Evolutionary conservation across 1,140 invertebrate species (phyloP).

Genomic region (Euura lappo): DNA sequence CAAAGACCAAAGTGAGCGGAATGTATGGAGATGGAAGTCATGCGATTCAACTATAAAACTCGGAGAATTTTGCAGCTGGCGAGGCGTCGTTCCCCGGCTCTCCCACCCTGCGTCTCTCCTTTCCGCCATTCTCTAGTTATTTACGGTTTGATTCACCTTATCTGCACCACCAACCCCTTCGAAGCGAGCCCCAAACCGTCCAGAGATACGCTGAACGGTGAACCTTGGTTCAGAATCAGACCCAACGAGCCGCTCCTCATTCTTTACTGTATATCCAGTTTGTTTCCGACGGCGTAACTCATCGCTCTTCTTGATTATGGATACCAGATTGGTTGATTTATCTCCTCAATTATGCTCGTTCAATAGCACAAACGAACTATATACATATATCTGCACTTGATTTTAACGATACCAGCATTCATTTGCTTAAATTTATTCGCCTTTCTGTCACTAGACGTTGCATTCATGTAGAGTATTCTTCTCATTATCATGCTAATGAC

Average conservation of each 20-base stretch:
- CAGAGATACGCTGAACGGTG: slow-evolving; percentile 27
- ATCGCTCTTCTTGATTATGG: slow-evolving; percentile 3
- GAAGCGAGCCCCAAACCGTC: slow-evolving; percentile 32
- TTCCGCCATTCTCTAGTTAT: slow-evolving; percentile 58
- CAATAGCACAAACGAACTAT: too few species aligned
- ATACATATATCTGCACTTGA: too few species aligned
- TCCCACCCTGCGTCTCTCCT: slow-evolving; percentile 39
- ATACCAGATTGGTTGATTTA: slow-evolving; percentile 5
- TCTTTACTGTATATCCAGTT: slow-evolving; percentile 10
- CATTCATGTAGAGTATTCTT: background rate
- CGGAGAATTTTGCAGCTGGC: slow-evolving; percentile 58
- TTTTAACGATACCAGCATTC: too few species aligned
- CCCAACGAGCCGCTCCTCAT: slow-evolving; percentile 10
- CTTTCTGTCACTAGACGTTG: background rate
- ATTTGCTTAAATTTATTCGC: background rate
- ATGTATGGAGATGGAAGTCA: slow-evolving; percentile 60
- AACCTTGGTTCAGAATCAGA: slow-evolving; percentile 21
- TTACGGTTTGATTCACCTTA: slow-evolving; percentile 63
- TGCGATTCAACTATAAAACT: slow-evolving; percentile 63
- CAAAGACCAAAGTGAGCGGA: slow-evolving; percentile 35
- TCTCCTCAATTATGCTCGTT: background rate
- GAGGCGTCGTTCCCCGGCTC: slow-evolving; percentile 43
- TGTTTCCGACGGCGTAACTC: slow-evolving; percentile 2
- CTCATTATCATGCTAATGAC: background rate
- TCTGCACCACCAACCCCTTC: slow-evolving; percentile 50